Evolutionary conservation across 2,888 invertebrate species (phyloP).

Genomic region (Drosophila diplacantha): DNA sequence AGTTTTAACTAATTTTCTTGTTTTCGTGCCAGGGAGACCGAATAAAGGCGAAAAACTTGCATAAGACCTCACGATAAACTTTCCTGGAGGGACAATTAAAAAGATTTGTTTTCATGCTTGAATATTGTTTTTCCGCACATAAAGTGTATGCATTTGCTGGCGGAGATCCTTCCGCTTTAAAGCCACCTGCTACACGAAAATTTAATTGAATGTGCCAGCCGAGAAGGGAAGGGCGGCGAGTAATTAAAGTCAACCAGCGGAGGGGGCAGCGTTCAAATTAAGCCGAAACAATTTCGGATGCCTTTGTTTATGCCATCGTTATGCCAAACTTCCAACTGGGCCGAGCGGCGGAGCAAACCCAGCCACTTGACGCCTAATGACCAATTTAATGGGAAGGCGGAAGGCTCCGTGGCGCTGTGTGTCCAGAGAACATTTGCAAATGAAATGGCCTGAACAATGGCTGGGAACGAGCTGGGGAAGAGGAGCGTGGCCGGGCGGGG

Average conservation of each 20-base stretch:
- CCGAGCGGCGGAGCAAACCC: slow-evolving; percentile 46
- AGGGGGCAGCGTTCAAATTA: slow-evolving; percentile 55
- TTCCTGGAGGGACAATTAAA: slow-evolving; percentile 57
- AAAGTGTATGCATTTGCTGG: slow-evolving; percentile 9
- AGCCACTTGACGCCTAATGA: slow-evolving; percentile 70
- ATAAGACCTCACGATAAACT: slow-evolving; percentile 50
- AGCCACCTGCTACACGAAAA: slow-evolving; percentile 49
- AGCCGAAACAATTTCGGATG: slow-evolving; percentile 60
- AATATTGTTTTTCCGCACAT: slow-evolving; percentile 20
- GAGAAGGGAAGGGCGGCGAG: slow-evolving; percentile 40
- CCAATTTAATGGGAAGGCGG: slow-evolving; percentile 60
- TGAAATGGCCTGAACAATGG: slow-evolving; percentile 61
- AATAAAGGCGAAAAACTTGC: slow-evolving; percentile 47
- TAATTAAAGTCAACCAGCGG: slow-evolving; percentile 58
- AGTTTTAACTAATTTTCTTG: slow-evolving; percentile 66
- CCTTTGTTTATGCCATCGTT: slow-evolving; percentile 44
- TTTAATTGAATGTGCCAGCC: slow-evolving; percentile 59
- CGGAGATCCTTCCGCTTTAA: slow-evolving; percentile 41
- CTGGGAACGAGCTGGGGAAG: background rate
- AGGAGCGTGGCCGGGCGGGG: background rate
- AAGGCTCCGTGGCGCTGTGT: slow-evolving; percentile 40
- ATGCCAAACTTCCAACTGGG: slow-evolving; percentile 20
- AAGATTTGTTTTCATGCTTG: slow-evolving; percentile 51
- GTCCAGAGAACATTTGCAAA: slow-evolving; percentile 60
- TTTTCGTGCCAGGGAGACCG: slow-evolving; percentile 44